Base-by-base conservation (phyloP, 2,888 invertebrate genomes). In the Rotaria socialis region DNA sequence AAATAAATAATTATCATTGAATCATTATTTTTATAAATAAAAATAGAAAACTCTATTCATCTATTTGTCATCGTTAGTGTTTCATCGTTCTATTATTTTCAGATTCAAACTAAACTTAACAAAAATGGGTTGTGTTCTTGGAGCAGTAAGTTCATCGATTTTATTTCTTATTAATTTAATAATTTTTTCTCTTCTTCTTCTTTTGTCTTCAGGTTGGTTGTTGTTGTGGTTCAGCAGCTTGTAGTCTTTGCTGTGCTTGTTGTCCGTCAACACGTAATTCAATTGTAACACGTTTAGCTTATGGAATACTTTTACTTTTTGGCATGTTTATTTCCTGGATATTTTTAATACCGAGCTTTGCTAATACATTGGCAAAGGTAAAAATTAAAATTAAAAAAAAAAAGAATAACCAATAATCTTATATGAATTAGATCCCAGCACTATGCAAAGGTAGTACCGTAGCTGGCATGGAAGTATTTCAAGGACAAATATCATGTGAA, bases 221-320 rank as follows among this genome's bases (percentile, higher is more conserved):
- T 91, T 97, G 99, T 91, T 99, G 97, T 90, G 96, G 96, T 84
- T 90, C 90, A 89, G 96, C 95, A 90, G 99, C 99, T 0, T 97
- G 97, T 92, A 96, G 96, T 80, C 93, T 98, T 86, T 98, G 98
- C 92, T 99, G 98, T 91, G 94, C 95, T n/a, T 96, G 96, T 86
- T 99, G 98, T 90, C 98, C 99, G 85, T 94, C 96, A 88, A 97
- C 97, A 91, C 94, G 95, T 91, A 98, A 96, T 92, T 98, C 98
- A 14, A 97, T 97, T 2, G 96, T 97, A 1, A 94, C 96, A 2
- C 94, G 98, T 58, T 94, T 99, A 88, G 98, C 97, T 95, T 99
- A 98, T 91, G 96, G 97, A 0, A 89, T 98, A 85, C 94, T 99
- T 94, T 92, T 99, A 89, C 92, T 99, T 85, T 90, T 97, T 14